A percentile compares a stretch with the other conserved stretches of the same genome.
These are phyloP conservation scores for Aphis gossypii DNA, from an alignment of 1,140 invertebrate genomes.

Conservation along the genomic window DNA sequence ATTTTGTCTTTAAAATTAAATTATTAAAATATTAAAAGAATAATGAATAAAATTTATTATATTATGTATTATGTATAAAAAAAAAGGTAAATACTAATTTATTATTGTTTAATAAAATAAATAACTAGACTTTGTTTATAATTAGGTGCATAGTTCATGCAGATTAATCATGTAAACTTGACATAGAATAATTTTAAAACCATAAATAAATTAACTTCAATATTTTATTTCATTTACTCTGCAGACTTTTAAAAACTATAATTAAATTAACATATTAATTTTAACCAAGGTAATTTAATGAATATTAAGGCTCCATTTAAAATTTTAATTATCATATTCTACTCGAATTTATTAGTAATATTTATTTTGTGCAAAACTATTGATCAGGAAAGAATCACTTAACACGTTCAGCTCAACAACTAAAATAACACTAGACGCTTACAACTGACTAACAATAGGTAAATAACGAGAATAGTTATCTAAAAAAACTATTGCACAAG, in stretches of 20 bases:
- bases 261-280: conserved; percentile 25
- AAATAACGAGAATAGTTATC: background rate
- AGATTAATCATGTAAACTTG: background rate
- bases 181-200: background rate
- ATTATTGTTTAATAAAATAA: background rate
- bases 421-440: background rate
- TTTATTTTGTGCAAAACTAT: conserved; percentile 5
- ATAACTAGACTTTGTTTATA: background rate
- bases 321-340: conserved; percentile 30
- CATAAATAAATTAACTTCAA: background rate
- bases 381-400: background rate
- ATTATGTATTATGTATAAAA: background rate
- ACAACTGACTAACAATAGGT: background rate
- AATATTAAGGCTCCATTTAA: conserved; percentile 6
- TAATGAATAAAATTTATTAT: background rate
- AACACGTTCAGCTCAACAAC: background rate
- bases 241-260: background rate
- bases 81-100: background rate
- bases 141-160: background rate
- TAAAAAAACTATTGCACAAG: background rate
- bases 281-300: conserved; percentile 6
- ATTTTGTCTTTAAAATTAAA: background rate
- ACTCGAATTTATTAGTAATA: conserved; percentile 6
- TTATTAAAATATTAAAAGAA: background rate
- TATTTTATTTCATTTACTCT: background rate